These are phyloP conservation scores for Saguinus midas DNA, from an alignment of 2,113 vertebrate species.

Conservation along the genomic window DNA sequence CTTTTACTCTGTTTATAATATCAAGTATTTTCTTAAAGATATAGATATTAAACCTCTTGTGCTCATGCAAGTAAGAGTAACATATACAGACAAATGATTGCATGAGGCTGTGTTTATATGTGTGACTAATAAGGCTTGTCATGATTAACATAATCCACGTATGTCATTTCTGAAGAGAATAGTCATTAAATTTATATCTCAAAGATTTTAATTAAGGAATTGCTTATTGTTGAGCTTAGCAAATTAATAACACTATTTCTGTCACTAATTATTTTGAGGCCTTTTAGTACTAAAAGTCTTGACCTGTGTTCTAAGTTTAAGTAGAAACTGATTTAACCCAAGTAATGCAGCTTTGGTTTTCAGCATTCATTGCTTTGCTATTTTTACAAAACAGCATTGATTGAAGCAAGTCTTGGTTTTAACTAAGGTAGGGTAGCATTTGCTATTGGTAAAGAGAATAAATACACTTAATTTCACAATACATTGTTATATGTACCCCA, in stretches of 20 bases:
- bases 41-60: slow-evolving; percentile 77
- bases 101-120: slow-evolving; percentile 76
- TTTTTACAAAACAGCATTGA: slow-evolving; percentile 79
- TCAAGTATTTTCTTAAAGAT: slow-evolving; percentile 83
- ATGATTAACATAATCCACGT: slow-evolving; percentile 73
- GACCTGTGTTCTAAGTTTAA: slow-evolving; percentile 56
- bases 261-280: slow-evolving; percentile 80
- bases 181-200: slow-evolving; percentile 82
- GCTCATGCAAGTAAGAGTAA: slow-evolving; percentile 80
- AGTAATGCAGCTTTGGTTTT: slow-evolving; percentile 79
- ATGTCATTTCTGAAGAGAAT: slow-evolving; percentile 79
- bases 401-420: slow-evolving; percentile 86
- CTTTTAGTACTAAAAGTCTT: slow-evolving; percentile 73
- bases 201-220: slow-evolving; percentile 80
- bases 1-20: slow-evolving; percentile 86
- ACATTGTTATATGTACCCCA: slow-evolving; percentile 74
- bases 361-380: slow-evolving; percentile 79
- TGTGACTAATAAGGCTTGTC: slow-evolving; percentile 75
- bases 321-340: slow-evolving; percentile 74
- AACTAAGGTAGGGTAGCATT: slow-evolving; percentile 84
- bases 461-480: slow-evolving; percentile 75
- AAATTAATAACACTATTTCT: slow-evolving; percentile 83
- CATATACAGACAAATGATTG: slow-evolving; percentile 75
- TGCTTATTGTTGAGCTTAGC: slow-evolving; percentile 79
- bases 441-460: slow-evolving; percentile 80